A percentile compares a stretch with the other conserved stretches of the same genome.
These are phyloP conservation scores for Horisme vitalbata DNA, from an alignment of 2,888 invertebrate genomes.

Conservation along the genomic window DNA sequence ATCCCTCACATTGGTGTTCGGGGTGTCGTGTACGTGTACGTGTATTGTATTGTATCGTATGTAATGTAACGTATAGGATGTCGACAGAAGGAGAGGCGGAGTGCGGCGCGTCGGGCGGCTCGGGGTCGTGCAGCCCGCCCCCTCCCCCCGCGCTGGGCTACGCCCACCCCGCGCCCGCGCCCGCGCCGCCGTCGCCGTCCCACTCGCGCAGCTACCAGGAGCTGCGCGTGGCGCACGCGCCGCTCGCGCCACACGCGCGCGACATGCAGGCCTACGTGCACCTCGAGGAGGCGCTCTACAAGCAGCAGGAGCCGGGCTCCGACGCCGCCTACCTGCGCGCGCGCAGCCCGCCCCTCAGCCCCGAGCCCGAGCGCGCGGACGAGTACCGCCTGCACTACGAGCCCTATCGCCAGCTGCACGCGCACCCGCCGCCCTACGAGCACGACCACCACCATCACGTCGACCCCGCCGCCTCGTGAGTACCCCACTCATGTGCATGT, in stretches of 20 bases:
- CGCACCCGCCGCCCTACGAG: conserved; percentile 56
- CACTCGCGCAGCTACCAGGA: conserved; percentile 77
- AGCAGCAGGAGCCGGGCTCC: conserved; percentile 47
- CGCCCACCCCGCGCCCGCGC: conserved; percentile 56
- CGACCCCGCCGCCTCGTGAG: conserved; percentile 64
- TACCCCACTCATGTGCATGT: conserved; percentile 25
- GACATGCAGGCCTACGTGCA: conserved; percentile 75
- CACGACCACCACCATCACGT: conserved; percentile 57
- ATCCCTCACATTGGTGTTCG: too few species aligned
- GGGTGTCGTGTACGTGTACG: too few species aligned
- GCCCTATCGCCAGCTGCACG: conserved; percentile 44
- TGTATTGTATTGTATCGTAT: neutral
- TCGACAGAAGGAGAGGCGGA: conserved; percentile 69
- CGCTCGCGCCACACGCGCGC: conserved; percentile 61
- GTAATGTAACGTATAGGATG: conserved; percentile 44
- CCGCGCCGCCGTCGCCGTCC: conserved; percentile 55
- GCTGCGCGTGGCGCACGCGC: conserved; percentile 55
- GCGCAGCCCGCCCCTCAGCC: conserved; percentile 51
- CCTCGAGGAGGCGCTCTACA: conserved; percentile 63
- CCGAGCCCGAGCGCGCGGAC: conserved; percentile 63
- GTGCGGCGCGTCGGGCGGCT: conserved; percentile 57
- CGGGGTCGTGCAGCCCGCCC: conserved; percentile 63
- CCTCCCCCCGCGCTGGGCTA: conserved; percentile 62
- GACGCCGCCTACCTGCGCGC: conserved; percentile 64
- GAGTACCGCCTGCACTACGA: conserved; percentile 71